Conservation (phyloP, 2,888 invertebrate genomes). For the Molorchus minor region DNA sequence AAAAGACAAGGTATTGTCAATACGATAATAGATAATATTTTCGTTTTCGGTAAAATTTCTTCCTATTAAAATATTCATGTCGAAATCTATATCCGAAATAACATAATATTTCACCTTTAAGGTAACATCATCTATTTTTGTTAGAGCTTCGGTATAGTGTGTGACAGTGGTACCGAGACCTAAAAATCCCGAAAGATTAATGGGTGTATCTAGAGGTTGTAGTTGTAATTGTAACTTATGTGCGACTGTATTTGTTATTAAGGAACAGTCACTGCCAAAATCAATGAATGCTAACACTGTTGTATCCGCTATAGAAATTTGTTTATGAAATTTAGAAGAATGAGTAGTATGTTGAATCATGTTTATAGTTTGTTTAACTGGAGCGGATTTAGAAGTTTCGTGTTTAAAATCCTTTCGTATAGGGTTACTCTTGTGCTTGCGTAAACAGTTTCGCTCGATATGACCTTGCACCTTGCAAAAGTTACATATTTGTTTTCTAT, state of each 20-base stretch:
- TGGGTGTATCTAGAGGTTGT: not conserved
- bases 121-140: not conserved
- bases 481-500: too few species aligned
- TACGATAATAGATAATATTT: not conserved
- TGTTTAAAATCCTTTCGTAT: too few species aligned
- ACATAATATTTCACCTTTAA: not conserved
- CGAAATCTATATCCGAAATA: not conserved
- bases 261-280: conserved; percentile 1
- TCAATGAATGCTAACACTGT: not conserved
- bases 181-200: not conserved
- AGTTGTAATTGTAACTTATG: not conserved
- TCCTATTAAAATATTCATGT: not conserved
- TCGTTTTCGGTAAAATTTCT: not conserved
- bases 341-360: not conserved
- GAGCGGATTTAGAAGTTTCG: too few species aligned
- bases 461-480: too few species aligned
- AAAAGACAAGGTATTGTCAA: not conserved
- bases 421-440: too few species aligned
- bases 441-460: too few species aligned
- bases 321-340: not conserved
- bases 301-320: not conserved
- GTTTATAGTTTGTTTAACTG: not conserved
- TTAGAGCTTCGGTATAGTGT: not conserved
- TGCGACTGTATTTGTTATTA: not conserved
- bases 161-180: not conserved